Conservation (phyloP, 2,888 invertebrate genomes). For the Drepanosiphum platanoidis region DNA sequence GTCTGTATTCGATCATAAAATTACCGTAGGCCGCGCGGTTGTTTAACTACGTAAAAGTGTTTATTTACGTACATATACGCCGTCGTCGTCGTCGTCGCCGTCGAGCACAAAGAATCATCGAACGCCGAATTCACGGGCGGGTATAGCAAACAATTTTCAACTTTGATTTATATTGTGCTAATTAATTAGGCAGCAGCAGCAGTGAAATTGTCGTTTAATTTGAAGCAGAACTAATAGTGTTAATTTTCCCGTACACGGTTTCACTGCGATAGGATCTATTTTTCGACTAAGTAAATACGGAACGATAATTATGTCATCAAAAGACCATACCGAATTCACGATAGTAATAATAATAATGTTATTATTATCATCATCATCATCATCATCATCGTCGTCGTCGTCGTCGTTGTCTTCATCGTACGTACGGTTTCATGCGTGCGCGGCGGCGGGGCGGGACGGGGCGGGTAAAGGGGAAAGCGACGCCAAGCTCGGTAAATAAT, state of each 20-base stretch:
- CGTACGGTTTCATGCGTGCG: background rate
- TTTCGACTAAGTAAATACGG: background rate
- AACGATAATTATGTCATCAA: background rate
- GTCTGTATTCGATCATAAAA: too few species aligned
- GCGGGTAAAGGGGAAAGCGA: background rate
- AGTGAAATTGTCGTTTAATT: slow-evolving; percentile 1
- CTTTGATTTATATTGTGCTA: background rate
- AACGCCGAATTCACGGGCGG: too few species aligned
- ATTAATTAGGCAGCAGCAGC: slow-evolving; percentile 9
- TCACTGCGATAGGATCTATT: background rate
- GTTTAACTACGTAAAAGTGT: too few species aligned
- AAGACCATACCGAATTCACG: background rate
- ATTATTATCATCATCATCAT: too few species aligned
- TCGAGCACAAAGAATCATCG: too few species aligned
- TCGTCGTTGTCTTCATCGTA: too few species aligned
- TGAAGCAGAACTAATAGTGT: background rate
- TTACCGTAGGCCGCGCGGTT: too few species aligned
- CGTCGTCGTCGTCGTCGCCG: too few species aligned
- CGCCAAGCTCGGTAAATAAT: background rate
- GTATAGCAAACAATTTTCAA: background rate
- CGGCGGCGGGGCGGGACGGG: too few species aligned
- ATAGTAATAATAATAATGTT: background rate
- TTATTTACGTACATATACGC: too few species aligned
- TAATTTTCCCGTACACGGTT: slow-evolving; percentile 2
- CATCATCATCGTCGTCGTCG: too few species aligned